Percentiles rank a stretch among this genome's conserved stretches.
Conservation (phyloP, 2,797 vertebrate species). For the Craterocephalus amniculus region DNA sequence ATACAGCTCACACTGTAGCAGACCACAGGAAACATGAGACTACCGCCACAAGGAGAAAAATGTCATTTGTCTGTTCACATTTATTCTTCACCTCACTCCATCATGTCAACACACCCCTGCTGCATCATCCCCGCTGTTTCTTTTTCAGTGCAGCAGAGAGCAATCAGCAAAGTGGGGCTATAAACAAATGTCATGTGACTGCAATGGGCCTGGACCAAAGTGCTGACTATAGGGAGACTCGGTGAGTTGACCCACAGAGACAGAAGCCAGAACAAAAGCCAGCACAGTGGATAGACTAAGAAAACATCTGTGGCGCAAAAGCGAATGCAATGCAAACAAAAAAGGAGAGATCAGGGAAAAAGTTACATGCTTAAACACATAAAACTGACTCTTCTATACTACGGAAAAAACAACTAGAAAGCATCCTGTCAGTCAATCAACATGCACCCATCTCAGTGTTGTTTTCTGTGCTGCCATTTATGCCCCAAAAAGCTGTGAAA, state of each 20-base stretch:
- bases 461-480: slow-evolving; percentile 3
- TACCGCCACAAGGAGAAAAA: slow-evolving; percentile 23
- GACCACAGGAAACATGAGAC: slow-evolving; percentile 55
- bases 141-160: slow-evolving; percentile 46
- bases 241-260: slow-evolving; percentile 55
- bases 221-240: slow-evolving; percentile 68
- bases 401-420: slow-evolving; percentile 36
- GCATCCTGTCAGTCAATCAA: slow-evolving; percentile 38
- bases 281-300: slow-evolving; percentile 5
- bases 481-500: background rate
- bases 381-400: slow-evolving; percentile 32
- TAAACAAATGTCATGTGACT: slow-evolving; percentile 74
- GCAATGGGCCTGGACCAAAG: slow-evolving; percentile 34
- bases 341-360: slow-evolving; percentile 7
- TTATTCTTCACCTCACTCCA: slow-evolving; percentile 39
- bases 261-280: slow-evolving; percentile 12
- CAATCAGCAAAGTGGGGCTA: slow-evolving; percentile 69
- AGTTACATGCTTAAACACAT: slow-evolving; percentile 25
- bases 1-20: slow-evolving; percentile 35
- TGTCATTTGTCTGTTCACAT: slow-evolving; percentile 42
- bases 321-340: background rate
- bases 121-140: slow-evolving; percentile 27
- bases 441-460: slow-evolving; percentile 34
- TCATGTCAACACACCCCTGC: slow-evolving; percentile 29
- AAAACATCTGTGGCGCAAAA: slow-evolving; percentile 1